Evolutionary conservation across 2,888 invertebrate genomes (phyloP), one percentile per base, ranked within the genome.

Genomic region (Lepetodrilus schrolli): DNA sequence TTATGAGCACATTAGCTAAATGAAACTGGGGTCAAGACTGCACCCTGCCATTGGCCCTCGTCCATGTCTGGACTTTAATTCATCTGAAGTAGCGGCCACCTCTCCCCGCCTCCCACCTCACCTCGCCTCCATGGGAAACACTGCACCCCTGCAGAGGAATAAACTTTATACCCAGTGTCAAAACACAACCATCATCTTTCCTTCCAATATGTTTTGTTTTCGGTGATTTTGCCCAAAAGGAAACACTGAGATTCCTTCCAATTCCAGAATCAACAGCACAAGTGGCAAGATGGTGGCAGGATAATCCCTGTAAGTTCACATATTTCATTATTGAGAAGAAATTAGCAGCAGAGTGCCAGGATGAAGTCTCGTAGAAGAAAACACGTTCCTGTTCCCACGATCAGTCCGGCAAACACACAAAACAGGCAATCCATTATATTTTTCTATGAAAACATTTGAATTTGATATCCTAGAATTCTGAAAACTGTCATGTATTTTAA

Each of bases 1-100:
- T 58, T 58, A 58, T 58, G 17, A 30, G 58, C 58, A 58, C 58
- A 58, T 58, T 58, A 58, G 58, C 58, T 58, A 13, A 58, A 58
- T 58, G 58, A 58, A 58, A 58, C 58, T 58, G 34, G 58, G 58
- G 58, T 58, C 58, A 58, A 30, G 7, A 17, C 17, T 17, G 26
- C 26, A 13, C 58, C 34, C 30, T 23, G 58, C 58, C 58, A 26
- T 17, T 30, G 58, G 7, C 58, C 58, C 17, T 17, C 17, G 17
- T 58, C 58, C 58, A 30, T 58, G 58, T 58, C 58, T 58, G 58
- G 30, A n/a, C 30, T 30, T 58, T 58, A 58, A 58, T 58, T 58
- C 58, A 58, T 26, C 58, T 58, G 30, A 58, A 58, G 58, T 58
- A 58, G n/a, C 30, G 23, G 26, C 34, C 30, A 58, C n/a, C 43